Evolutionary conservation across 2,888 invertebrate species (phyloP).

Genomic region (Sepioteuthis lessoniana): DNA sequence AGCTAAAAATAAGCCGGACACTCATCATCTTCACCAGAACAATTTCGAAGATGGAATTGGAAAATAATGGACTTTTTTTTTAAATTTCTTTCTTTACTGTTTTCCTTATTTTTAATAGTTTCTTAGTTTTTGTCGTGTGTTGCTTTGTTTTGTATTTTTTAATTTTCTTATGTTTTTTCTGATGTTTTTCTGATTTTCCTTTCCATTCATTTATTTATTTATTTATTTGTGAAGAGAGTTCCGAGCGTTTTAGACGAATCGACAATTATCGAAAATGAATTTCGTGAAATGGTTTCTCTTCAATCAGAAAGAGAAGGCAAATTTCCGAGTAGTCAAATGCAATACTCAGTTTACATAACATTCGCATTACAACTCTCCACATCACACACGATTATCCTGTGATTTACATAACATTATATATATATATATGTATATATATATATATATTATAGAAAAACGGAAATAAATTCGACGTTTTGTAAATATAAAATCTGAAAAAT

Average conservation of each 20-base stretch:
- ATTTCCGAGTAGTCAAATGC: background rate
- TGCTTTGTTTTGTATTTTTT: too few relatives aligned
- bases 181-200: background rate
- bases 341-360: background rate
- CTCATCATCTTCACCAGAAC: background rate
- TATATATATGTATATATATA: too few relatives aligned
- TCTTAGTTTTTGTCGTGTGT: too few relatives aligned
- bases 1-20: background rate
- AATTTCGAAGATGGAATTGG: background rate
- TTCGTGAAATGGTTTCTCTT: background rate
- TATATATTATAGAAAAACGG: too few relatives aligned
- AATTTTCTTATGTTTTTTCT: too few relatives aligned
- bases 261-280: background rate
- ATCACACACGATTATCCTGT: too few relatives aligned
- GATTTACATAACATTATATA: too few relatives aligned
- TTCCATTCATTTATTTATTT: accelerated
- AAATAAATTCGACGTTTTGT: too few relatives aligned
- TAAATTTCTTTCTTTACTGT: background rate
- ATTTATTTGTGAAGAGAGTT: background rate
- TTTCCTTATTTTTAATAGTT: background rate
- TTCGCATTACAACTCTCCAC: background rate
- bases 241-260: background rate
- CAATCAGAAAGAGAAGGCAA: background rate
- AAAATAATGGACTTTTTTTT: background rate
- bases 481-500: too few relatives aligned